phyloP scores from a whole-genome alignment of 2,113 vertebrate species.

The Ophthalmolycus amberensis region DNA sequence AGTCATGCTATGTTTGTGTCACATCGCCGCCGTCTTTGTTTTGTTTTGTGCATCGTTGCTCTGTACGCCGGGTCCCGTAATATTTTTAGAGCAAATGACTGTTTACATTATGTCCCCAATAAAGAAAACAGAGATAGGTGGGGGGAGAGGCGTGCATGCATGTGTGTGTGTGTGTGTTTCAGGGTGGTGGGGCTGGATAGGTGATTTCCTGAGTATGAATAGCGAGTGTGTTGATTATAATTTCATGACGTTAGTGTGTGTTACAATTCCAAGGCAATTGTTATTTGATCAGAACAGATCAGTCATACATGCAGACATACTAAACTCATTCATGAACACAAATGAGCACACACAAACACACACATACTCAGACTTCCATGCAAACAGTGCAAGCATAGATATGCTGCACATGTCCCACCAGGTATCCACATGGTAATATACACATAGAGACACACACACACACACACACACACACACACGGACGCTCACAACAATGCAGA shows the following conservation, averaged over 20 bases:
- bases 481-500: not conserved
- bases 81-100: slow-evolving; percentile 56
- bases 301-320: slow-evolving; percentile 17
- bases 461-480: slow-evolving; percentile 5
- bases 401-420: not conserved
- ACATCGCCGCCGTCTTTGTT: slow-evolving; percentile 43
- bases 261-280: slow-evolving; percentile 35
- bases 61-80: not conserved
- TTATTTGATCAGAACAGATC: slow-evolving; percentile 46
- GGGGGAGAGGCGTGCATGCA: not conserved
- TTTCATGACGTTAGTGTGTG: slow-evolving; percentile 51
- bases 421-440: not conserved
- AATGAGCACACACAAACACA: slow-evolving; percentile 1
- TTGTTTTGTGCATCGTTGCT: slow-evolving; percentile 7
- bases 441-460: not conserved
- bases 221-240: slow-evolving; percentile 49
- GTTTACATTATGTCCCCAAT: slow-evolving; percentile 41
- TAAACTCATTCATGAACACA: slow-evolving; percentile 37
- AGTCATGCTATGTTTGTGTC: slow-evolving; percentile 32
- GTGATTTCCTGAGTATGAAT: slow-evolving; percentile 63
- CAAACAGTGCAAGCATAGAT: slow-evolving; percentile 16
- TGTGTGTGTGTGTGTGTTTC: slow-evolving; percentile 14
- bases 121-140: slow-evolving; percentile 38
- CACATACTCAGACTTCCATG: slow-evolving; percentile 4
- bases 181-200: slow-evolving; percentile 4